Base-by-base conservation (phyloP, 2,797 vertebrate genomes). In the Antennarius maculatus region DNA sequence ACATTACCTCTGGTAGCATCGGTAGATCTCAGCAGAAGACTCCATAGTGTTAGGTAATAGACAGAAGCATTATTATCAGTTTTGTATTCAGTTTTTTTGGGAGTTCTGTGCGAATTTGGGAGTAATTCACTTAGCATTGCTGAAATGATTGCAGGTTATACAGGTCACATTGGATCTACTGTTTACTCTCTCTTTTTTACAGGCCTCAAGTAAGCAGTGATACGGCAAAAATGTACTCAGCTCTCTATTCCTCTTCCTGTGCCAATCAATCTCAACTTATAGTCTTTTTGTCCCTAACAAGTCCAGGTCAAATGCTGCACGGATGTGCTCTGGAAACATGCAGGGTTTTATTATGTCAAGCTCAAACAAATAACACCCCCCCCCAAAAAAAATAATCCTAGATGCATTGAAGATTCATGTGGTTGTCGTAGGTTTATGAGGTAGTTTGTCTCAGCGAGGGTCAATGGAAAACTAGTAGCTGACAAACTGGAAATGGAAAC, bases 401-500 rank as follows among this genome's bases (percentile, higher is more conserved):
- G 28, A 65, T 59, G 23, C 27, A 52, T 18, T 54, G 39, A 61
- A 76, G 69, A 72, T 61, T 54, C 29, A 27, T 37, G 10, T 58
- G 23, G 45, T 46, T 78, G 62, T 53, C 62, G 12, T 9, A 16
- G 31, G 53, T 69, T 59, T 64, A 61, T 12, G 37, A 63, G 53
- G 47, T 28, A 62, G 39, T 68, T 72, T 52, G 62, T 61, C 50
- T 66, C 49, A 9, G 42, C 11, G 29, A 64, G 66, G 55, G 68
- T 31, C 45, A 43, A 29, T 18, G 55, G 43, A 80, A 74, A 58
- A 58, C 52, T 63, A 13, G 41, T 52, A 55, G 64, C 68, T 86
- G 87, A 71, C 65, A 17, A 9, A 70, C 47, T 83, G 80, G 77
- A 80, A 86, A 80, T 86, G 69, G 58, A 81, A 61, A 67, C 69